Evolutionary conservation across 2,797 vertebrate genomes (phyloP), one percentile per base, ranked within the genome.

Genomic region (Ceyx erithaca): DNA sequence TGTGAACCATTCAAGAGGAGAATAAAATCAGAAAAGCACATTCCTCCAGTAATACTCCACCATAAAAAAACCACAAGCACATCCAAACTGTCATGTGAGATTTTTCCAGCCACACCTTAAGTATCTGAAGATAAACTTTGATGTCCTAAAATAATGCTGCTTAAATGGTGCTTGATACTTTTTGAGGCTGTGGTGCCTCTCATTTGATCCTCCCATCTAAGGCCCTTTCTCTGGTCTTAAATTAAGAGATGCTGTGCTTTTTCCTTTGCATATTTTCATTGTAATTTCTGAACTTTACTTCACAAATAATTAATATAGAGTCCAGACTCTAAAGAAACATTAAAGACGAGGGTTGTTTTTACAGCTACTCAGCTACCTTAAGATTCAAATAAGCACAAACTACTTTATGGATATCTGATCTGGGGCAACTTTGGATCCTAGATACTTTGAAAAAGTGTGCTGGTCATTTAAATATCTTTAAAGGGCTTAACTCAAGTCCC

Each of bases 131-230:
- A 93, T 90, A 94, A 96, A 93, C 63, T 85, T 95, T 89, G 80
- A 92, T 86, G 86, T 96, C 93, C 89, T 89, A 86, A 93, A 97
- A 97, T 97, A 96, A 94, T 90, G 81, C 37, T 73, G 69, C 75
- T 83, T 94, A 95, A 91, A 92, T 90, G 52, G 61, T 94, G 78
- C 80, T 92, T 94, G 23, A 62, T 51, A 49, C 59, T 92, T 94
- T 94, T 94, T 79, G 70, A 71, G 83, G 64, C 69, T 75, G 37
- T 68, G 71, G 40, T 51, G 94, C 75, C 80, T 86, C 77, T 86
- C 84, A 86, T 90, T 92, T 91, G 95, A 96, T 96, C 94, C 82
- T 96, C 92, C 91, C 82, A 76, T 87, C 49, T 72, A 89, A 41
- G 63, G 85, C 40, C 45, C 63, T 89, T 92, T 93, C 79, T 72